Evolutionary conservation across 2,797 vertebrate species (phyloP).

Genomic region (Artibeus jamaicensis): DNA sequence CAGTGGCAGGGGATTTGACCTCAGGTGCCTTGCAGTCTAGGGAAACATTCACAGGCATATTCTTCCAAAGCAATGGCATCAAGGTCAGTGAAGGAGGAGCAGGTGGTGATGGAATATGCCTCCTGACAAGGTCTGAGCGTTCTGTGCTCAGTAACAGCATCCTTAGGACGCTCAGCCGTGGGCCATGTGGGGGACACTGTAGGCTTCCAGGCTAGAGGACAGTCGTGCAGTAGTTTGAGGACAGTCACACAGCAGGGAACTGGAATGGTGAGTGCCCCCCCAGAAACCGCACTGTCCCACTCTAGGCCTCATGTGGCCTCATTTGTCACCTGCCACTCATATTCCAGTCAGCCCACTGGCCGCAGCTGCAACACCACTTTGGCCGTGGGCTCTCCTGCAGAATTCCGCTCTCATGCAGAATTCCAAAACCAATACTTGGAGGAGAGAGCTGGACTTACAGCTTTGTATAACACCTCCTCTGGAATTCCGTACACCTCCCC

Average conservation of each 20-base stretch:
- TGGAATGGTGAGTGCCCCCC: no score
- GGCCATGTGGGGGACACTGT: neutral
- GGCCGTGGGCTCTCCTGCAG: neutral
- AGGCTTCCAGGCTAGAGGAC: neutral
- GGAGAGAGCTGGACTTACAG: neutral
- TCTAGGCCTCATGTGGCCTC: accelerated
- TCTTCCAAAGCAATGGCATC: neutral
- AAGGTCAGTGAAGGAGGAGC: neutral
- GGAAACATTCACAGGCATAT: neutral
- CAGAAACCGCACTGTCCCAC: neutral
- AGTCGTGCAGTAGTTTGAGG: neutral
- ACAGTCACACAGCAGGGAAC: accelerated
- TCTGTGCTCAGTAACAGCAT: neutral
- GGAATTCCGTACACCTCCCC: neutral
- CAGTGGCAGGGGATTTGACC: neutral
- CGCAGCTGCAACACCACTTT: neutral
- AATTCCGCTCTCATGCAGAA: neutral
- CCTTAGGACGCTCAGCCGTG: neutral
- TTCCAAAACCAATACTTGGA: constrained; percentile 9
- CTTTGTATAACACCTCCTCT: neutral
- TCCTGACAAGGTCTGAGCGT: neutral
- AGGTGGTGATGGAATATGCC: neutral
- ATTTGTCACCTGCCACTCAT: accelerated
- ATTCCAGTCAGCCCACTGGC: neutral
- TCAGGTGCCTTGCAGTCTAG: neutral